These are phyloP conservation scores for Ciconia stormi DNA, from an alignment of 2,113 vertebrate species.

Conservation along the genomic window DNA sequence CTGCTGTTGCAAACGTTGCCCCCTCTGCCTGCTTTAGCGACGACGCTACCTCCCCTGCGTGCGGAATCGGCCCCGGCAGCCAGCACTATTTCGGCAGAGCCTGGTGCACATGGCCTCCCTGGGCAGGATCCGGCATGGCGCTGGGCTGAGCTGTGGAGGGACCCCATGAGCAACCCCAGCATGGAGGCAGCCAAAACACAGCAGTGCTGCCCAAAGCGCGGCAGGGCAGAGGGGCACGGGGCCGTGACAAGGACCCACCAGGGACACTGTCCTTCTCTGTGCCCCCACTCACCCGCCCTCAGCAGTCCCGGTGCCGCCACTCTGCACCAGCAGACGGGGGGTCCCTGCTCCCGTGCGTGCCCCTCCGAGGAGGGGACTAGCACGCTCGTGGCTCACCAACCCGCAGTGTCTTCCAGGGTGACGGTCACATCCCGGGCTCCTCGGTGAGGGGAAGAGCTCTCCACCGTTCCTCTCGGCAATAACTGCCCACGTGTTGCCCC, in stretches of 20 bases:
- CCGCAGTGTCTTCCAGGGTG: accelerated
- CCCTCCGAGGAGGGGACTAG: neutral
- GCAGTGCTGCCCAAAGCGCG: accelerated
- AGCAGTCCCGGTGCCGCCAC: accelerated
- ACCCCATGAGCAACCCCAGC: neutral
- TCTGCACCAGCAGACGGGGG: neutral
- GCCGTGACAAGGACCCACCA: neutral
- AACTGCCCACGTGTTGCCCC: accelerated
- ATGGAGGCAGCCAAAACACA: too few relatives aligned
- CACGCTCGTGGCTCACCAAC: accelerated
- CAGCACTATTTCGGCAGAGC: accelerated
- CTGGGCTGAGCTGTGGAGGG: neutral
- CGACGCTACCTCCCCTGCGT: neutral
- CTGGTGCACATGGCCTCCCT: neutral
- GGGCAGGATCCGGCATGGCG: accelerated
- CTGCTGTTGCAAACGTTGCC: neutral
- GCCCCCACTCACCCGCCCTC: accelerated
- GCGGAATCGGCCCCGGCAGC: accelerated
- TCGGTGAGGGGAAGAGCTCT: neutral
- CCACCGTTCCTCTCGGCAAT: neutral
- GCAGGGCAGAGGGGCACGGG: neutral
- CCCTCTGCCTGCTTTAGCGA: neutral
- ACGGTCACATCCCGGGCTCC: neutral
- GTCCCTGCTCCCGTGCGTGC: accelerated
- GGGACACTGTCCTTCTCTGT: accelerated